A percentile compares a stretch with the other conserved stretches of the same genome.
phyloP scores from a whole-genome alignment of 2,113 vertebrate species.

The Cichladusa arquata region DNA sequence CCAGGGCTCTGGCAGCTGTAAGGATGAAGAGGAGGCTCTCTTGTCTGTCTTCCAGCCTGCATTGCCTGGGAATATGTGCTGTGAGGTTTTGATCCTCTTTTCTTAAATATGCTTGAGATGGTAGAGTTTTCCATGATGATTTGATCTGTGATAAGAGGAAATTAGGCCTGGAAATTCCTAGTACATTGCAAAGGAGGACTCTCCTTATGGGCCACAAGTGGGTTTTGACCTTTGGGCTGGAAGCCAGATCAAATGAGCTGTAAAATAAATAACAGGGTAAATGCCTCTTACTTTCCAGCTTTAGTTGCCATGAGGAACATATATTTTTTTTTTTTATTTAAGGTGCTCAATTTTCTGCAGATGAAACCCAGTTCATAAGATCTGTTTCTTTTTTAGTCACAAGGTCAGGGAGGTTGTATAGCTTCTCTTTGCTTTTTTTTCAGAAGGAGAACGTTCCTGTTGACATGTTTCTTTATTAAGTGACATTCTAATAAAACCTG shows the following conservation, averaged over 20 bases:
- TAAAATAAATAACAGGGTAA: background rate
- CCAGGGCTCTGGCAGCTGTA: background rate
- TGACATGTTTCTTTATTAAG: background rate
- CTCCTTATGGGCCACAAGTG: background rate
- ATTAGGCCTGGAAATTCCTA: background rate
- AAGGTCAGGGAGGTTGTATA: accelerated
- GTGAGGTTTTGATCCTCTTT: background rate
- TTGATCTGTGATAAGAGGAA: background rate
- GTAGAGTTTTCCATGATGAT: background rate
- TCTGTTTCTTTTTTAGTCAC: background rate
- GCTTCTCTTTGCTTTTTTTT: background rate
- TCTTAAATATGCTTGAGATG: background rate
- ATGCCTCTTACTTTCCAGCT: background rate
- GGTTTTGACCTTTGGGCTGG: background rate
- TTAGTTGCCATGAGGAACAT: background rate
- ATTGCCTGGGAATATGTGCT: background rate
- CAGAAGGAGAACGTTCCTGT: background rate
- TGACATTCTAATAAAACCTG: background rate
- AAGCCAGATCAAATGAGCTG: background rate
- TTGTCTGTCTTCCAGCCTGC: background rate
- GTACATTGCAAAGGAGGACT: background rate
- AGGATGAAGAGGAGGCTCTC: background rate
- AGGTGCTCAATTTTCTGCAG: background rate
- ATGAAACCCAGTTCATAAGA: background rate
- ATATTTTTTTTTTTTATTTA: background rate